Base-by-base conservation (phyloP, 2,797 vertebrate species). In the Basileuterus tristriatus region DNA sequence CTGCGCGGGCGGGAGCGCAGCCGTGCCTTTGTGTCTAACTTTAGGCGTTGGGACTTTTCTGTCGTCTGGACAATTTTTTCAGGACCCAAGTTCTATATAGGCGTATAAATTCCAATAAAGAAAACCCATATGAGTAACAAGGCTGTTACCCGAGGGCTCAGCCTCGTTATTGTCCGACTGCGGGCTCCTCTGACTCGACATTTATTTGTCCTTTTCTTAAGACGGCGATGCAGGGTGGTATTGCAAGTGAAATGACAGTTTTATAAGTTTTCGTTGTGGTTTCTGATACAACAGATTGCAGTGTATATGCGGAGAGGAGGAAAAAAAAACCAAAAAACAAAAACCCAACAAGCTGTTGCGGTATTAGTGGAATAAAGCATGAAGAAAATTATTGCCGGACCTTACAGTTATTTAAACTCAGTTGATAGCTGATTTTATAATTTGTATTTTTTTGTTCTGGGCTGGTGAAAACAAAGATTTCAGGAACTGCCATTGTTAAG, bases 1-100 rank as follows among this genome's bases (percentile, higher is more conserved):
- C 69, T 53, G 50, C 60, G 43, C n/a, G 70, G 62, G 72, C 26
- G 32, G 87, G 55, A 63, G 62, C 6, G 75, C 86, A 39, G 93
- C 91, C 55, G 76, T 43, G 89, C 95, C 97, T 97, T 98, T 98
- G 97, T 98, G 91, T 94, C 91, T 85, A 97, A 98, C 97, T 97
- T 97, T 46, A 68, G 93, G 89, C 67, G 52, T 43, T n/a, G 71
- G 19, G 93, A 93, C 87, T 94, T 77, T 62, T 56, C 43, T n/a
- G 39, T 55, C 22, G 76, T 74, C 67, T 83, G 63, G 32, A 49
- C 23, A 37, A 39, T 60, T 63, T 50, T 50, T 62, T 56, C 62
- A 15, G n/a, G 52, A 84, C 22, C 18, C 15, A 4, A 43, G 67
- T 41, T 62, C 37, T 37, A 3, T 21, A 47, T 50, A 47, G 3